Evolutionary conservation across 2,888 invertebrate genomes (phyloP).

Genomic region (Furcula furcula): DNA sequence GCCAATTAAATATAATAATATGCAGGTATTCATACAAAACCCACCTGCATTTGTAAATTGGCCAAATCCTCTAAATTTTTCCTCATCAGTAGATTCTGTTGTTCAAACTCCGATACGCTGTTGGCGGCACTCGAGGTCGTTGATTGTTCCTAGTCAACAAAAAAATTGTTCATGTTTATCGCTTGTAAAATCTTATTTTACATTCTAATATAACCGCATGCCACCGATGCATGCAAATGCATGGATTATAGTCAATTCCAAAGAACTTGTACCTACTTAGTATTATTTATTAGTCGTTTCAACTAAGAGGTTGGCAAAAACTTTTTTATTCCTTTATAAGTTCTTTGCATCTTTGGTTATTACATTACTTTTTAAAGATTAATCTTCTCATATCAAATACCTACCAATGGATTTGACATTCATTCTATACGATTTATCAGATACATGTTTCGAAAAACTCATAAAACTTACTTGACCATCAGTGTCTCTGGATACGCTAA

Average conservation of each 20-base stretch:
- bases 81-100: conserved; percentile 73
- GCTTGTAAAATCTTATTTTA: conserved; percentile 25
- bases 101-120: conserved; percentile 76
- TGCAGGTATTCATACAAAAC: conserved; percentile 8
- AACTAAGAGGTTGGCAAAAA: conserved; percentile 20
- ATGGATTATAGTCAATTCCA: conserved; percentile 27
- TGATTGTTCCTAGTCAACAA: conserved; percentile 64
- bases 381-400: no score
- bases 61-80: conserved; percentile 77
- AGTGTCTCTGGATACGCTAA: conserved; percentile 74
- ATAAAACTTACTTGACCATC: conserved; percentile 67
- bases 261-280: conserved; percentile 18
- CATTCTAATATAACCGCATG: conserved; percentile 32
- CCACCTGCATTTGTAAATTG: conserved; percentile 77
- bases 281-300: conserved; percentile 7
- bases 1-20: no score
- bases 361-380: no score
- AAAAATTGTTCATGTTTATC: conserved; percentile 24
- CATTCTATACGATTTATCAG: no score
- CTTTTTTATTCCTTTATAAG: no score
- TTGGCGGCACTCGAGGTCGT: conserved; percentile 77
- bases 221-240: conserved; percentile 24
- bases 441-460: no score
- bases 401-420: no score
- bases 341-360: no score